Evolutionary conservation across 64 coral and sea anemone species (phyloP).

Genomic region (Hydrozoanthus tunicans): DNA sequence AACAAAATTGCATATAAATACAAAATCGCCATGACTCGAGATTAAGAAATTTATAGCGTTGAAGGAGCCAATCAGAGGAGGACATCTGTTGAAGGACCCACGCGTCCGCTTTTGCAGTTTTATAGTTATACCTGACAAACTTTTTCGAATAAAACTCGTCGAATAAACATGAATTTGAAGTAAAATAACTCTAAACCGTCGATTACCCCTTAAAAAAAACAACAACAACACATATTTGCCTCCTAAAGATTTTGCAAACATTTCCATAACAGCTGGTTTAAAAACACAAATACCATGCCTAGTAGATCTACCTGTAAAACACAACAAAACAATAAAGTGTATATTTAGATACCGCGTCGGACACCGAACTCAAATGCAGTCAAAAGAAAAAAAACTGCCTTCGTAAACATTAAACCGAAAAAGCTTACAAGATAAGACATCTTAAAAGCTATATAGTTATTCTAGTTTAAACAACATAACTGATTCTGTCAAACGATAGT

Average conservation of each 20-base stretch:
- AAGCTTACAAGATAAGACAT: too few species aligned
- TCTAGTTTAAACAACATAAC: too few species aligned
- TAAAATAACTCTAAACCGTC: not conserved
- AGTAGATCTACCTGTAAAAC: not conserved
- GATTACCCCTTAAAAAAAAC: not conserved
- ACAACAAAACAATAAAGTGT: not conserved
- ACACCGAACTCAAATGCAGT: too few species aligned
- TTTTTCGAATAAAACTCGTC: not conserved
- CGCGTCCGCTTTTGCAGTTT: not conserved
- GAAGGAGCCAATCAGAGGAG: conserved; percentile 34
- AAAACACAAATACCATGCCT: not conserved
- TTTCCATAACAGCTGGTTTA: conserved; percentile 1
- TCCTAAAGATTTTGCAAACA: not conserved
- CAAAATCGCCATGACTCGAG: not conserved
- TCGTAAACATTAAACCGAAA: too few species aligned
- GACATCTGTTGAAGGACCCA: conserved; percentile 50
- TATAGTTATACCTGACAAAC: not conserved
- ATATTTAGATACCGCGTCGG: not conserved
- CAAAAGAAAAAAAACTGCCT: too few species aligned
- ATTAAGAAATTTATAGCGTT: conserved; percentile 18
- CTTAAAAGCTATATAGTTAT: too few species aligned
- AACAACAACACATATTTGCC: conserved; percentile 11
- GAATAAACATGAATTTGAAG: not conserved
- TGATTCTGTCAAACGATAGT: too few species aligned
- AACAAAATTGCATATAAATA: too few species aligned